Evolutionary conservation across 1,140 invertebrate species (phyloP).

Genomic region (Nasonia giraulti): DNA sequence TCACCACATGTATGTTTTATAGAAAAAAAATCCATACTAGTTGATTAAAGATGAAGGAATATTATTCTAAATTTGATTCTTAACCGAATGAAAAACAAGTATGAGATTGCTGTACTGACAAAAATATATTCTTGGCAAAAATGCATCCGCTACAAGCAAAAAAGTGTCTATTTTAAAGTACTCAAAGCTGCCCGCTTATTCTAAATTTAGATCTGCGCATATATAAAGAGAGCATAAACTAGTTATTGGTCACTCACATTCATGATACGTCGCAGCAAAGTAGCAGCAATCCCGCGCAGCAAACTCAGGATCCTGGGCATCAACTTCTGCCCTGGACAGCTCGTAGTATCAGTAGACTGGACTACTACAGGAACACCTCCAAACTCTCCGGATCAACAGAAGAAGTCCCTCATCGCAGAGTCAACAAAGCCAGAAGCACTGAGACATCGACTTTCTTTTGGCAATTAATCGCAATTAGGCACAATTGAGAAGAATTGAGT

Average conservation of each 20-base stretch:
- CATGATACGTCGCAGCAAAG: conserved; percentile 48
- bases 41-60: neutral
- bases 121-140: neutral
- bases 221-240: conserved; percentile 8
- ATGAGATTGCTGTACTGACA: neutral
- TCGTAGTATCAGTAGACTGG: neutral
- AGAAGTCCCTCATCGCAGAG: neutral
- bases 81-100: neutral
- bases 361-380: neutral
- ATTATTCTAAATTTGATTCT: neutral
- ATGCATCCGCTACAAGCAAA: neutral
- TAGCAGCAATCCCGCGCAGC: conserved; percentile 6
- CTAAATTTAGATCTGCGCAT: conserved; percentile 22
- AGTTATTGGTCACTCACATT: conserved; percentile 40
- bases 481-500: conserved; percentile 45
- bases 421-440: conserved; percentile 24
- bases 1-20: no score
- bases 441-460: conserved; percentile 33
- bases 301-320: neutral
- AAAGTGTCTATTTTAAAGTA: conserved; percentile 32
- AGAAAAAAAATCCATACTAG: neutral
- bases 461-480: conserved; percentile 46
- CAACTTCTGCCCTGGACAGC: neutral
- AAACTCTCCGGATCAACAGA: neutral
- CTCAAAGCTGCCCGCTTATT: conserved; percentile 6